Evolutionary conservation across 1,140 invertebrate species (phyloP).

Genomic region (Eriocheir sinensis): DNA sequence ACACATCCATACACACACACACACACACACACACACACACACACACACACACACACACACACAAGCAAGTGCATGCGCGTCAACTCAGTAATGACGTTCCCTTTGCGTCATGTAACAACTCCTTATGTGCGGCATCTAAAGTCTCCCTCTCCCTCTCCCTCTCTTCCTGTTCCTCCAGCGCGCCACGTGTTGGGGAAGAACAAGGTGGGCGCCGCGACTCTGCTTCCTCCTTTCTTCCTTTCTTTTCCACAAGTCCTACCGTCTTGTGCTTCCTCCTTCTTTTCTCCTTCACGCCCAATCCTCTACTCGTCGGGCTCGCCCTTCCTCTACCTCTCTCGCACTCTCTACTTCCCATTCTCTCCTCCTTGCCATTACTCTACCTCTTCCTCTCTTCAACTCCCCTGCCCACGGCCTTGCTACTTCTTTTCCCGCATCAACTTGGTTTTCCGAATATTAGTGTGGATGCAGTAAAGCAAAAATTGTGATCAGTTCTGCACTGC

Average conservation of each 20-base stretch:
- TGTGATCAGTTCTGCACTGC: no score
- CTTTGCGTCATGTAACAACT: not conserved
- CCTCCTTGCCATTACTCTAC: not conserved
- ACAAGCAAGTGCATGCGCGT: not conserved
- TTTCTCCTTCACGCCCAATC: no score
- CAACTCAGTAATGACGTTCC: not conserved
- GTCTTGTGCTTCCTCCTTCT: no score
- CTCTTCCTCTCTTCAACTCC: not conserved
- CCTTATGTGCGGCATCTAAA: not conserved
- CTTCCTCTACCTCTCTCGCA: not conserved
- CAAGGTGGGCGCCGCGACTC: not conserved
- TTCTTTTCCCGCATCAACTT: no score
- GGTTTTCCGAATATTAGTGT: no score
- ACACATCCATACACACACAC: constrained; percentile 37
- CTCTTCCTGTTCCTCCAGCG: not conserved
- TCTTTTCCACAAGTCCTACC: no score
- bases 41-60: constrained; percentile 25
- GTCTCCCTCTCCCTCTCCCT: not conserved
- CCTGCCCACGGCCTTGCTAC: no score
- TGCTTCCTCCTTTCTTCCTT: no score
- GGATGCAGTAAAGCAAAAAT: no score
- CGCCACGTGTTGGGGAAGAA: not conserved
- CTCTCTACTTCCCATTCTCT: not conserved
- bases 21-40: constrained; percentile 47
- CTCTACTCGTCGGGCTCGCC: no score